phyloP scores from a whole-genome alignment of 2,113 vertebrate species.

The Pelecanus crispus region DNA sequence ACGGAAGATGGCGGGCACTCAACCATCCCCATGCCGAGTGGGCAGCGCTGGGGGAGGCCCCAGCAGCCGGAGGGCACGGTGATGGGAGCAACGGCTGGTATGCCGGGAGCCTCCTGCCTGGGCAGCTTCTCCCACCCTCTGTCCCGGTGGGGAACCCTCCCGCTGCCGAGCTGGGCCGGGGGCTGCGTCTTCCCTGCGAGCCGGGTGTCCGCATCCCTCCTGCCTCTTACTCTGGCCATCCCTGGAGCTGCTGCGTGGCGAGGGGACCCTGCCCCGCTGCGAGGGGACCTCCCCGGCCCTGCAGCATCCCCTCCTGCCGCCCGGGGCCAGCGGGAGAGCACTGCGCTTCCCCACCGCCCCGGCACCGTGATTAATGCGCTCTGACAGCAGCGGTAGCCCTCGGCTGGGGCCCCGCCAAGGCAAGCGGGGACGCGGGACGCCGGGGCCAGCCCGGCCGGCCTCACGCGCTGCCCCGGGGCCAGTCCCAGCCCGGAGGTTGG shows the following conservation, averaged over 20 bases:
- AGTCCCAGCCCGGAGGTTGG: not conserved
- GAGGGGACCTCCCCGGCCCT: no score
- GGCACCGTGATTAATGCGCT: not conserved
- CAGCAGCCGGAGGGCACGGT: not conserved
- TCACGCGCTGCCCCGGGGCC: fast-evolving
- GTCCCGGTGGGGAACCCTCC: fast-evolving
- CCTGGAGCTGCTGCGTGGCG: not conserved
- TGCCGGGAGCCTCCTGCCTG: not conserved
- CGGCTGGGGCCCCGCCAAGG: not conserved
- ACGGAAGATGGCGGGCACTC: fast-evolving
- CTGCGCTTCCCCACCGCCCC: not conserved
- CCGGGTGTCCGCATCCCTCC: no score
- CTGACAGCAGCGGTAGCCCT: not conserved
- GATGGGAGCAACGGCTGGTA: not conserved
- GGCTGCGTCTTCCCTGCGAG: not conserved
- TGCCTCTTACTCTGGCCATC: not conserved
- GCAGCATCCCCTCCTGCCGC: fast-evolving
- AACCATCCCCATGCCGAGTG: fast-evolving
- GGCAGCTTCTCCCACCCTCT: not conserved
- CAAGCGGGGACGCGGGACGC: fast-evolving
- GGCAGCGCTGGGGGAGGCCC: not conserved
- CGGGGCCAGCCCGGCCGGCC: fast-evolving
- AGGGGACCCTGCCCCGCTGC: not conserved
- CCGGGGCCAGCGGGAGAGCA: not conserved
- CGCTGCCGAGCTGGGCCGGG: not conserved